These are phyloP conservation scores for Cliona cf. orientalis DNA, from an alignment of 37 sponge, comb jelly and placozoan genomes.

Conservation along the genomic window DNA sequence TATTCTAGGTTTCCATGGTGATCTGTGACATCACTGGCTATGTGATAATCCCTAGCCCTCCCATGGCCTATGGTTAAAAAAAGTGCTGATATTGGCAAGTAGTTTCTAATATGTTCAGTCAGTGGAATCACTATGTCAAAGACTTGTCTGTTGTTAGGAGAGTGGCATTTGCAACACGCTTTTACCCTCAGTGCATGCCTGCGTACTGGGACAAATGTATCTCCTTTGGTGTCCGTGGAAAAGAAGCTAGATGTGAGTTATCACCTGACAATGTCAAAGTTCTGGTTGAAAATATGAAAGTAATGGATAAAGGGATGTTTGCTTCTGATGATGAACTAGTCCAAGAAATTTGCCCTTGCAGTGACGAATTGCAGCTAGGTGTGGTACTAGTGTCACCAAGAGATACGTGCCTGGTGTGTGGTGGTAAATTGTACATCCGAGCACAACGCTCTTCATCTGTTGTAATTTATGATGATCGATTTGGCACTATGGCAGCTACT, in stretches of 20 bases:
- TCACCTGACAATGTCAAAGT: background rate
- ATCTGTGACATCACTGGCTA: too few species aligned
- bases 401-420: background rate
- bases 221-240: background rate
- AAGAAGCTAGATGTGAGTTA: background rate
- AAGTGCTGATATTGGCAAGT: too few species aligned
- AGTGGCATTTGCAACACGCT: slow-evolving; percentile 9
- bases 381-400: background rate
- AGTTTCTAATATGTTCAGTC: background rate
- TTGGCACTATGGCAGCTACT: slow-evolving; percentile 25
- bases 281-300: slow-evolving; percentile 7
- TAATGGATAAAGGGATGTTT: background rate
- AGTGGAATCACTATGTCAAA: background rate
- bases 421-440: slow-evolving; percentile 3
- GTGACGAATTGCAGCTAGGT: background rate
- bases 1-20: too few species aligned
- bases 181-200: background rate
- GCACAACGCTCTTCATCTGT: slow-evolving; percentile 18
- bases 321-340: background rate
- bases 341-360: background rate
- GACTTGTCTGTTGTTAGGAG: slow-evolving; percentile 34
- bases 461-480: slow-evolving; percentile 21
- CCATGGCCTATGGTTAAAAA: background rate
- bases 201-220: background rate
- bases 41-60: background rate